Evolutionary conservation across 2,797 vertebrate species (phyloP).

Genomic region (Melopsittacus undulatus): DNA sequence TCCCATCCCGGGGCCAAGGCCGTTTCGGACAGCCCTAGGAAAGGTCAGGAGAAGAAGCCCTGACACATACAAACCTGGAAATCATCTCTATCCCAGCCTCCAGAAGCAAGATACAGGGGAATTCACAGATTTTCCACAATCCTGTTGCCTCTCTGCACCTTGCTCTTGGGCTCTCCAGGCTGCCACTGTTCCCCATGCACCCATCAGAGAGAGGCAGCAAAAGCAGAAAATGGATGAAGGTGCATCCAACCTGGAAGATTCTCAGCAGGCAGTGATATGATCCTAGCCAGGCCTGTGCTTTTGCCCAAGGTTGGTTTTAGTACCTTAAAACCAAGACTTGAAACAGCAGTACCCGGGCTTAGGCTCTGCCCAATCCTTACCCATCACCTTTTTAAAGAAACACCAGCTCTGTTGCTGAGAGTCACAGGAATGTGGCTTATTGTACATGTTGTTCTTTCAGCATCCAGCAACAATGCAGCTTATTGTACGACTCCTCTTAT

Average conservation of each 20-base stretch:
- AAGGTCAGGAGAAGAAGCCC: constrained; percentile 16
- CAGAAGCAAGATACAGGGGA: background rate
- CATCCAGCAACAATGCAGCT: background rate
- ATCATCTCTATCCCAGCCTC: background rate
- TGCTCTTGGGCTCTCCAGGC: background rate
- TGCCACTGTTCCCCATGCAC: accelerated
- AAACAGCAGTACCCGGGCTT: background rate
- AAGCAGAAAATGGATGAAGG: background rate
- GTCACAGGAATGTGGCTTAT: background rate
- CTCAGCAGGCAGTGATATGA: background rate
- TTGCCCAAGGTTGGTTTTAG: background rate
- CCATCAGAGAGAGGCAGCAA: background rate
- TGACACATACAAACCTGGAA: background rate
- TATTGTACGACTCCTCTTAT: background rate
- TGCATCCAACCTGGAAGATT: background rate
- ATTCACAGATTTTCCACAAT: background rate
- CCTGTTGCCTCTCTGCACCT: background rate
- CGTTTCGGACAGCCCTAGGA: background rate
- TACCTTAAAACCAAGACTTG: background rate
- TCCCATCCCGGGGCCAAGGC: background rate
- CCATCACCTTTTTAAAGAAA: background rate
- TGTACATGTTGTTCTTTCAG: background rate
- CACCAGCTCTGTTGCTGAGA: background rate
- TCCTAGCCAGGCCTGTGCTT: background rate
- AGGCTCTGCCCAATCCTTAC: background rate